Percentiles rank a stretch among this genome's conserved stretches.
Evolutionary conservation across 2,113 vertebrate genomes (phyloP).

Genomic region (Ia io): DNA sequence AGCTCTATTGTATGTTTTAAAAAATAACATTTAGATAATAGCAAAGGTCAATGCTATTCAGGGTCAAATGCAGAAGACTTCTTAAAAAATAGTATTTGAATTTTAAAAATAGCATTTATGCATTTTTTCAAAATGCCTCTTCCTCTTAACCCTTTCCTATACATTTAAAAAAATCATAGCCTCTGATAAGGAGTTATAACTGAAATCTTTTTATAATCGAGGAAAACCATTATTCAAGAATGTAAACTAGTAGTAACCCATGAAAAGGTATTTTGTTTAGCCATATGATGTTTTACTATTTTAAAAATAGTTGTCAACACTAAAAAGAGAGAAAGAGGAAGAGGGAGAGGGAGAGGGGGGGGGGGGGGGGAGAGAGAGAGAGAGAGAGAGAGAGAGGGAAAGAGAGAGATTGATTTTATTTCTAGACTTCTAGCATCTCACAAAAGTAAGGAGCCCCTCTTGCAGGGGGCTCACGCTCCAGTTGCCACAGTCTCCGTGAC

Average conservation of each 20-base stretch:
- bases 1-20: not conserved
- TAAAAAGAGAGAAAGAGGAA: not conserved
- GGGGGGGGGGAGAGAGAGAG: no score
- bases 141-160: not conserved
- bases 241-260: slow-evolving; percentile 3
- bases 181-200: not conserved
- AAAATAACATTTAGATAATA: not conserved
- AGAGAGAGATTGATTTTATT: not conserved
- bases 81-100: slow-evolving; percentile 5
- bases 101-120: not conserved
- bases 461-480: not conserved
- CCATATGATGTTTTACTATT: not conserved
- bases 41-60: not conserved
- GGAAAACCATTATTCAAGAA: not conserved
- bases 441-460: not conserved
- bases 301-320: not conserved
- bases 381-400: not conserved
- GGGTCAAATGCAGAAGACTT: not conserved
- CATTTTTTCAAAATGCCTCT: slow-evolving; percentile 13
- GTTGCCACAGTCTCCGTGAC: not conserved
- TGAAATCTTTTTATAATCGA: not conserved
- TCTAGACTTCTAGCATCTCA: not conserved
- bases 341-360: not conserved
- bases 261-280: slow-evolving; percentile 3
- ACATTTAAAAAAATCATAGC: not conserved